phyloP scores from a whole-genome alignment of 2,888 invertebrate genomes.

The Meteorus colon region DNA sequence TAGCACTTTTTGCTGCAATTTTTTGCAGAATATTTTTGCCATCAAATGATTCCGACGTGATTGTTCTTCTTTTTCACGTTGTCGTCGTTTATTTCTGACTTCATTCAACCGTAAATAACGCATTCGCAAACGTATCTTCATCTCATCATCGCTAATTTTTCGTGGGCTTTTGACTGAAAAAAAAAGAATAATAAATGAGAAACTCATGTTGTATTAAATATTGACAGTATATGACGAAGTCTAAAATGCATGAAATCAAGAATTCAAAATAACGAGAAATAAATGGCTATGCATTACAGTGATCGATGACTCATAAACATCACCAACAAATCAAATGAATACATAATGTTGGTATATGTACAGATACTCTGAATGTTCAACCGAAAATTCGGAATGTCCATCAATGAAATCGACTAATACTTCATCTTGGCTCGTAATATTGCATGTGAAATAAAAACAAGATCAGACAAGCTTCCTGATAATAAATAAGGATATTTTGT shows the following conservation, averaged over 20 bases:
- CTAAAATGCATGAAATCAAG: no score
- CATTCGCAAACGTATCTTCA: conserved; percentile 77
- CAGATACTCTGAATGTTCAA: no score
- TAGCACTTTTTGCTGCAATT: conserved; percentile 80
- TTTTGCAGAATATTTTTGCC: conserved; percentile 85
- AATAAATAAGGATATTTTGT: no score
- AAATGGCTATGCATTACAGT: no score
- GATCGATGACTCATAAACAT: no score
- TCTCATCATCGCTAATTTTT: conserved; percentile 76
- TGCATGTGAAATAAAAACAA: no score
- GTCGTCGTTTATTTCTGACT: conserved; percentile 77
- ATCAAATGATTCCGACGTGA: conserved; percentile 82
- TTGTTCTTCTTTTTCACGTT: conserved; percentile 77
- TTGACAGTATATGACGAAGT: neutral
- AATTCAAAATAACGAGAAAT: no score
- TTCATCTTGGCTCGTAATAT: no score
- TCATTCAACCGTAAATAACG: conserved; percentile 84
- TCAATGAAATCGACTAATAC: no score
- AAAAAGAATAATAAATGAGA: neutral
- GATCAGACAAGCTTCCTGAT: no score
- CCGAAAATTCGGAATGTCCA: no score
- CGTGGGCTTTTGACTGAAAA: conserved; percentile 63
- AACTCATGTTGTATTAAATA: neutral
- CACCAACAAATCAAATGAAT: neutral
- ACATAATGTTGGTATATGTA: no score